Conservation (phyloP, 2,113 vertebrate genomes). For the Lophochroa leadbeateri region DNA sequence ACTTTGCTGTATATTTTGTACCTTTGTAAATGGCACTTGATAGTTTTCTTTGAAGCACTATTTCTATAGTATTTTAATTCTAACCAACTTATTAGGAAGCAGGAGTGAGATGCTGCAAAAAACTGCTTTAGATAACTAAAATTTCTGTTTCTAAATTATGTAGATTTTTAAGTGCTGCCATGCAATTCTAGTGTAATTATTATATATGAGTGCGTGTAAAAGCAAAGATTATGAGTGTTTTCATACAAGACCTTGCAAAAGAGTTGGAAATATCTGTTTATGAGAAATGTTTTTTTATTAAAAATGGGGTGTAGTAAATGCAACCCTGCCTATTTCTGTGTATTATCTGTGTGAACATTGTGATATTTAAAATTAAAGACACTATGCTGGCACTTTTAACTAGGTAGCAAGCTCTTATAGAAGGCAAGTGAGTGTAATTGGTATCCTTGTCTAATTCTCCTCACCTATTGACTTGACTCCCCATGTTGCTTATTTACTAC, state of each 20-base stretch:
- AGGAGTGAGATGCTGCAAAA: conserved; percentile 3
- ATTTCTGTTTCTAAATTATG: conserved; percentile 17
- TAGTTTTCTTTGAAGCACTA: conserved; percentile 37
- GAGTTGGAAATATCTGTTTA: conserved; percentile 45
- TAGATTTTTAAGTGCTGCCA: neutral
- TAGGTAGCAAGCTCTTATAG: neutral
- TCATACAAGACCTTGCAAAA: conserved; percentile 7
- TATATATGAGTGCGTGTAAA: neutral
- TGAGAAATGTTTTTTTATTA: conserved; percentile 45
- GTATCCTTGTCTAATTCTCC: conserved; percentile 9
- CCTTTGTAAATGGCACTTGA: conserved; percentile 73
- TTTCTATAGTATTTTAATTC: conserved; percentile 55
- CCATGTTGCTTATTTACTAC: neutral
- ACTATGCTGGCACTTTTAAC: conserved; percentile 41
- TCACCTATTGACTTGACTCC: neutral
- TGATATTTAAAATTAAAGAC: conserved; percentile 25
- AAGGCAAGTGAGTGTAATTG: neutral
- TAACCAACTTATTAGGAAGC: conserved; percentile 39
- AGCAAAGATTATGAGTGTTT: neutral
- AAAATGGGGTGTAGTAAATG: conserved; percentile 10
- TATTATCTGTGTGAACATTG: neutral
- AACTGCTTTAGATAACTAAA: neutral
- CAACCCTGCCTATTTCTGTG: conserved; percentile 32
- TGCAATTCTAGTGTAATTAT: conserved; percentile 30
- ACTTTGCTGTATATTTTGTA: conserved; percentile 79